These are phyloP conservation scores for Drosophila bipectinata DNA, from an alignment of 1,140 invertebrate genomes.

Conservation along the genomic window DNA sequence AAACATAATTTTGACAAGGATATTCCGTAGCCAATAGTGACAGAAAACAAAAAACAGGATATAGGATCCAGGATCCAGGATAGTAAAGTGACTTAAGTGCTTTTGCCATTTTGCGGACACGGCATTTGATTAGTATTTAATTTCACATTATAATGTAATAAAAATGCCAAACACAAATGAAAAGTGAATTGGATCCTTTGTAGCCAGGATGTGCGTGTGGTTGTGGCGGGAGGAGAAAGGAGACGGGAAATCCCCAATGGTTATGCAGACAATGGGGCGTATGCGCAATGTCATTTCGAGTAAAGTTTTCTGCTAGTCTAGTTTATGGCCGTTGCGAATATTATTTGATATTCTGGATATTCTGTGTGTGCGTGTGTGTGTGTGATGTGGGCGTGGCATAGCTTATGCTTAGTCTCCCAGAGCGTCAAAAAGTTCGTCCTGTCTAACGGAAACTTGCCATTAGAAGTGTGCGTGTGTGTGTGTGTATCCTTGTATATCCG, in stretches of 20 bases:
- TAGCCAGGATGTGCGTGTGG: neutral
- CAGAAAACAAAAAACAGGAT: neutral
- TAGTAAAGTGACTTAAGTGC: conserved; percentile 15
- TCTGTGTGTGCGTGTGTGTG: neutral
- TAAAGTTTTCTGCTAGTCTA: conserved; percentile 48
- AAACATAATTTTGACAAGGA: conserved; percentile 25
- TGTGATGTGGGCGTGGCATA: neutral
- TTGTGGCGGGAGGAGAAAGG: too few species aligned
- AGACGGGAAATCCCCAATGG: neutral
- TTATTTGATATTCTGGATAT: conserved; percentile 55
- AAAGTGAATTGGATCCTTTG: conserved; percentile 3
- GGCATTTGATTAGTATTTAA: conserved; percentile 50
- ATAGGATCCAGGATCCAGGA: neutral
- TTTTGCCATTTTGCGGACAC: conserved; percentile 35
- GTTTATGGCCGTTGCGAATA: conserved; percentile 58
- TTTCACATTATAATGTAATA: conserved; percentile 41
- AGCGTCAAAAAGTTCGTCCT: conserved; percentile 4
- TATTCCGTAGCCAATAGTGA: conserved; percentile 16
- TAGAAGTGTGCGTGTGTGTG: too few species aligned
- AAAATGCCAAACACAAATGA: conserved; percentile 16
- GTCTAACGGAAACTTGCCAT: neutral
- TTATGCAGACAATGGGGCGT: conserved; percentile 49
- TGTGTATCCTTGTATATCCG: conserved; percentile 44
- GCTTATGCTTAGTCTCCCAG: neutral
- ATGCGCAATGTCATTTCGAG: conserved; percentile 50